These are phyloP conservation scores for Drosophila kanekoi DNA, from an alignment of 2,888 invertebrate genomes.

Conservation along the genomic window DNA sequence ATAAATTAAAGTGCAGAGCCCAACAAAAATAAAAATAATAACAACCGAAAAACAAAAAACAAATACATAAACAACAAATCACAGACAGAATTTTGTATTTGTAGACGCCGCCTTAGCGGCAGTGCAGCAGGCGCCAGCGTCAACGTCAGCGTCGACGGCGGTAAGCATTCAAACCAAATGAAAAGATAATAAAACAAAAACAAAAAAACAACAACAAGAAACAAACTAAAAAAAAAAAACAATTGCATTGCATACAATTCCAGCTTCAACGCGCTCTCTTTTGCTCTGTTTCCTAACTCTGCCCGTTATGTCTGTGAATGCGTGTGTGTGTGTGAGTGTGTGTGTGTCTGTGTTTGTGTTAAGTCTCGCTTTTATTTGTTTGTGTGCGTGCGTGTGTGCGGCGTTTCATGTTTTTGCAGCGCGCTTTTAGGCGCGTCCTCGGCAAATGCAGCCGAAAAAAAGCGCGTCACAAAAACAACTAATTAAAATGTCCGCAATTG, in stretches of 20 bases:
- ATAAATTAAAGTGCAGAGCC: constrained; percentile 42
- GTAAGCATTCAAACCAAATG: constrained; percentile 37
- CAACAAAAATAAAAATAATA: constrained; percentile 29
- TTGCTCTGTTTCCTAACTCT: constrained; percentile 15
- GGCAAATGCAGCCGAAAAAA: constrained; percentile 20
- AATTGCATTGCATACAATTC: constrained; percentile 47
- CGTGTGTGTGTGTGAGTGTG: not conserved
- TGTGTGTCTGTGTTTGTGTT: constrained; percentile 26
- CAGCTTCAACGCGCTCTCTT: constrained; percentile 25
- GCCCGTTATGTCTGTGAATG: not conserved
- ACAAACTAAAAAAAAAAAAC: constrained; percentile 4
- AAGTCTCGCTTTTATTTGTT: constrained; percentile 12
- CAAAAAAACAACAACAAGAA: constrained; percentile 13
- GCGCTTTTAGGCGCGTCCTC: constrained; percentile 56
- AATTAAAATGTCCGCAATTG: constrained; percentile 57
- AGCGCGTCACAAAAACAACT: constrained; percentile 32
- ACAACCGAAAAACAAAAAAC: constrained; percentile 21
- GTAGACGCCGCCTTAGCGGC: constrained; percentile 5
- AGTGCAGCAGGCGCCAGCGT: constrained; percentile 33
- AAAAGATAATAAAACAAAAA: constrained; percentile 13
- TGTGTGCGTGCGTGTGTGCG: constrained; percentile 29
- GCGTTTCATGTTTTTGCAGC: constrained; percentile 52
- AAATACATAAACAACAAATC: constrained; percentile 32
- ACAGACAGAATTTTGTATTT: constrained; percentile 21
- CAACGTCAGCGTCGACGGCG: constrained; percentile 37